These are phyloP conservation scores for Zeus faber DNA, from an alignment of 2,113 vertebrate genomes.

Conservation along the genomic window DNA sequence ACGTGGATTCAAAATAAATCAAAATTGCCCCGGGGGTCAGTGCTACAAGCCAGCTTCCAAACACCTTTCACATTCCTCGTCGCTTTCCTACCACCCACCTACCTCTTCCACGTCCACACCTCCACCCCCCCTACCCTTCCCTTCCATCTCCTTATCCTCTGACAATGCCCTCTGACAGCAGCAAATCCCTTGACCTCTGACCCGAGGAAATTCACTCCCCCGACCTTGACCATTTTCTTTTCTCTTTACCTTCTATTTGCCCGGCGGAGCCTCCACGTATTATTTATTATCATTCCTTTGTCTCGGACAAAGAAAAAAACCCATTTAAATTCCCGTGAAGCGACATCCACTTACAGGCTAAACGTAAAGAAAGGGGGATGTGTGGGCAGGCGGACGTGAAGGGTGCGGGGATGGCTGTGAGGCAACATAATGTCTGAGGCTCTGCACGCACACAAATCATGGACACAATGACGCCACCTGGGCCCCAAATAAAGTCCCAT, in stretches of 20 bases:
- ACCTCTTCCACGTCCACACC: slow-evolving; percentile 14
- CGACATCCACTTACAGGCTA: slow-evolving; percentile 60
- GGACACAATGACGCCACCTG: too few relatives aligned
- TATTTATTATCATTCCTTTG: slow-evolving; percentile 67
- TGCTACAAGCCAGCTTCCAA: slow-evolving; percentile 30
- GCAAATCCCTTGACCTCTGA: slow-evolving; percentile 80
- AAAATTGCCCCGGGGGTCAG: slow-evolving; percentile 33
- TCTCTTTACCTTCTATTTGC: slow-evolving; percentile 44
- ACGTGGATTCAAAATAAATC: slow-evolving; percentile 22
- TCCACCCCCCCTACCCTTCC: slow-evolving; percentile 41
- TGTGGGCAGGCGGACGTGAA: slow-evolving; percentile 18
- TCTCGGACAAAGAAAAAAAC: slow-evolving; percentile 64
- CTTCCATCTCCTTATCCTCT: slow-evolving; percentile 33
- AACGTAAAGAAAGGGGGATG: slow-evolving; percentile 23
- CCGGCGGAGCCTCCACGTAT: slow-evolving; percentile 48
- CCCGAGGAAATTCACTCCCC: slow-evolving; percentile 70
- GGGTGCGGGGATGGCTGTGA: neutral
- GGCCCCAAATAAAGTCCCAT: too few relatives aligned
- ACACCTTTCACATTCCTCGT: slow-evolving; percentile 32
- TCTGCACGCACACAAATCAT: too few relatives aligned
- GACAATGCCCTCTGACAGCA: slow-evolving; percentile 71
- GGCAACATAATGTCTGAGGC: too few relatives aligned
- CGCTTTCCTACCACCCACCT: slow-evolving; percentile 29
- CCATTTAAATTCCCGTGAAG: slow-evolving; percentile 67
- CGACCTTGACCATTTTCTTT: slow-evolving; percentile 68